Base-by-base conservation (phyloP, 2,797 vertebrate genomes). In the Oreochromis mossambicus region DNA sequence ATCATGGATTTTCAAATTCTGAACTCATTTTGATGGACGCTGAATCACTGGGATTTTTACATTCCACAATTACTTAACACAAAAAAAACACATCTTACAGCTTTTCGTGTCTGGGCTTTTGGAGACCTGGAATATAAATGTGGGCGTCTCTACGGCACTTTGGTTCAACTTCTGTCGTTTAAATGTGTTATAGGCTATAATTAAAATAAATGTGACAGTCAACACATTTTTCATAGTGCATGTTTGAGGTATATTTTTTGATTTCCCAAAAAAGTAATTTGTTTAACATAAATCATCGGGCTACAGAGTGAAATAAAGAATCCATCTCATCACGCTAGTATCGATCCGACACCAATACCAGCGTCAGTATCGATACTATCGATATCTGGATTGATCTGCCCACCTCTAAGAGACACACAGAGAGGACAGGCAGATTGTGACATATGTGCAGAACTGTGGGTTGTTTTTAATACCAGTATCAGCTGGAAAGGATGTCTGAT, bases 371-470 rank as follows among this genome's bases (percentile, higher is more conserved):
- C 32, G 12, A 63, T 36, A 36, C 10, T 63, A 12, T 63, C 6
- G 6, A 36, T 36, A 63, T 63, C 10, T 36, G 32, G 32, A 36
- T 63, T 19, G 19, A n/a, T 63, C 19, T 3, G 32, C 6, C 58
- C 58, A 13, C 58, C 6, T 61, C 6, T 63, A 36, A n/a, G 17
- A 63, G 58, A 17, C 58, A 1, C 58, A 10, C 56, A 79, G 77
- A 88, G 58, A 88, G 77, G 76, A 86, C 48, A 46, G 50, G 70
- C 41, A 50, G 26, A 78, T 19, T 15, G 3, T 13, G 56, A 19
- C 61, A 61, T 17, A 24, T 24, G 8, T 15, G 12, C 34, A 19
- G 19, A 36, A 36, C 26, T 34, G 19, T 12, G 36, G 48, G 8
- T 24, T n/a, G 19, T 78, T 81, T 83, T 76, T 36, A 50, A 32